phyloP scores from a whole-genome alignment of 2,888 invertebrate species.

The Asteroscopus sphinx region DNA sequence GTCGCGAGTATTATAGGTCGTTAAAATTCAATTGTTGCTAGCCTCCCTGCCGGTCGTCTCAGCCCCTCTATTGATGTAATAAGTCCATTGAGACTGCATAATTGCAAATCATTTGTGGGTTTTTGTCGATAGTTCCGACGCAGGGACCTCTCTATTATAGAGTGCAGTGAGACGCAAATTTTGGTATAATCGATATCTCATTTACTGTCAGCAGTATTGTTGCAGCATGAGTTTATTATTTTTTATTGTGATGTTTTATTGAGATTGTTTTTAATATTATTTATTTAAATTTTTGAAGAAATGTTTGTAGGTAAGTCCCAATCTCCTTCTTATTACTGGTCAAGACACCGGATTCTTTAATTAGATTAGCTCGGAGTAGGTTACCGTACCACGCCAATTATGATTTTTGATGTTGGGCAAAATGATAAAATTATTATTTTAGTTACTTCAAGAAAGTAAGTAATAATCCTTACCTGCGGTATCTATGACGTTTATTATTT shows the following conservation, averaged over 20 bases:
- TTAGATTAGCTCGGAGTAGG: too few species aligned
- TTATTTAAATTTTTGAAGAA: too few species aligned
- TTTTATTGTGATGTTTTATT: constrained; percentile 29
- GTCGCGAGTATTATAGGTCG: constrained; percentile 81
- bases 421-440: too few species aligned
- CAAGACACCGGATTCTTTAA: too few species aligned
- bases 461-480: too few species aligned
- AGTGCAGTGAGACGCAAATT: constrained; percentile 66
- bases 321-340: too few species aligned
- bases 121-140: constrained; percentile 70
- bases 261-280: neutral
- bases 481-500: too few species aligned
- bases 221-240: constrained; percentile 42
- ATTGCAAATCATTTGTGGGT: constrained; percentile 89
- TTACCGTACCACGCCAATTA: too few species aligned
- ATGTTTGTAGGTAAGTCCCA: too few species aligned
- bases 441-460: too few species aligned
- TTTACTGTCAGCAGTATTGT: constrained; percentile 27
- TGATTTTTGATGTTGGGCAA: too few species aligned
- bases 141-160: constrained; percentile 54
- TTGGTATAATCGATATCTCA: constrained; percentile 57
- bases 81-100: constrained; percentile 88
- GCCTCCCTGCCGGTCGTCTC: constrained; percentile 72
- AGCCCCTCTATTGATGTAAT: constrained; percentile 82
- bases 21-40: constrained; percentile 89